phyloP scores from a whole-genome alignment of 2,797 vertebrate species.

The Vireo griseus region DNA sequence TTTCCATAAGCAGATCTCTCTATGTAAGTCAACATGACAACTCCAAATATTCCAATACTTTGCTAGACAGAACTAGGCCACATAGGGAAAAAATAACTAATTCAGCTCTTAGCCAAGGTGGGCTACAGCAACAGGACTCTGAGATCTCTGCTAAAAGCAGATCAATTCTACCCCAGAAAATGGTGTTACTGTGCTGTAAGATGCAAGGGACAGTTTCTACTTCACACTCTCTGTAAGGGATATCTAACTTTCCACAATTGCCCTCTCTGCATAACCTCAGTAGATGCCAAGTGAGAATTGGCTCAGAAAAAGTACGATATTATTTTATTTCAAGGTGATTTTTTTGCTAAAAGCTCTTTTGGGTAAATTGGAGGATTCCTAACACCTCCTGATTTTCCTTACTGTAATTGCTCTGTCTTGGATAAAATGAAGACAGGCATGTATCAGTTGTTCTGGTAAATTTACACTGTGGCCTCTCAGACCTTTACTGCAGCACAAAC shows the following conservation, averaged over 20 bases:
- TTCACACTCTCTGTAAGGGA: neutral
- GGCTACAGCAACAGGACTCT: neutral
- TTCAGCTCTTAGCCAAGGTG: neutral
- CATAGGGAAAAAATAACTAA: neutral
- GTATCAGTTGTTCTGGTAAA: neutral
- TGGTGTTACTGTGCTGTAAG: neutral
- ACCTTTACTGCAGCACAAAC: neutral
- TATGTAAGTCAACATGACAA: neutral
- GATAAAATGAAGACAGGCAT: neutral
- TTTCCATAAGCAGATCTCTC: neutral
- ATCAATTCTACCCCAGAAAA: neutral
- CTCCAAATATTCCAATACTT: neutral
- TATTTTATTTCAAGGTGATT: neutral
- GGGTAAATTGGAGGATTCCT: neutral
- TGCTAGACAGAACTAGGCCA: neutral
- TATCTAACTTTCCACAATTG: neutral
- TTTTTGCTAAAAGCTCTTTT: neutral
- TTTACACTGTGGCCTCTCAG: neutral
- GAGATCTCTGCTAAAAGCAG: neutral
- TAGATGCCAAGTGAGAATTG: neutral
- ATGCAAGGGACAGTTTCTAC: neutral
- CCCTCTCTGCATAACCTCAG: neutral
- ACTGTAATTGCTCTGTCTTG: neutral
- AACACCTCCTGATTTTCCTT: neutral
- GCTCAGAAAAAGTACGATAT: neutral